A percentile compares a stretch with the other conserved stretches of the same genome.
phyloP scores from a whole-genome alignment of 2,797 vertebrate genomes.

The Sparidentex hasta region DNA sequence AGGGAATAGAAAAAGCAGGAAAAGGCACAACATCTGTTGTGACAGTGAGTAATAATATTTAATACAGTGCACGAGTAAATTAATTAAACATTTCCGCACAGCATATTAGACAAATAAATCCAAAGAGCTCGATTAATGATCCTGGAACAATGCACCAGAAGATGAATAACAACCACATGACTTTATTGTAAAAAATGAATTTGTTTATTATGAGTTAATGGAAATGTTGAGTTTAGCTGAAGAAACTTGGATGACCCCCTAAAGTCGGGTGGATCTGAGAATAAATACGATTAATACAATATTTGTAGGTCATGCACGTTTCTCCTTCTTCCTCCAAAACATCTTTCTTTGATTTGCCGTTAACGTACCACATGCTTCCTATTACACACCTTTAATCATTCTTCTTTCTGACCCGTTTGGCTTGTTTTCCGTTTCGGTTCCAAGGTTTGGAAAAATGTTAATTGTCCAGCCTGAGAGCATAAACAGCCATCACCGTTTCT shows the following conservation, averaged over 20 bases:
- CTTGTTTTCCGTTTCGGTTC: constrained; percentile 34
- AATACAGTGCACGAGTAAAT: background rate
- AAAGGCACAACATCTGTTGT: no score
- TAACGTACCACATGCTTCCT: constrained; percentile 26
- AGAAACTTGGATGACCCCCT: background rate
- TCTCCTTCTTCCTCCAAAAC: background rate
- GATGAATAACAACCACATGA: background rate
- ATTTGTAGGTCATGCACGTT: background rate
- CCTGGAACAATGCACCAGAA: background rate
- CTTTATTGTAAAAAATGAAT: background rate
- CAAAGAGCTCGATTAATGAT: background rate
- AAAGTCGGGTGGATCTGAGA: constrained; percentile 2
- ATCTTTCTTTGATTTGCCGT: constrained; percentile 8
- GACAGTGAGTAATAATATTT: background rate
- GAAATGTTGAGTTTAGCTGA: constrained; percentile 1
- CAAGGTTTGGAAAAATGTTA: constrained; percentile 30
- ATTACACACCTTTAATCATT: constrained; percentile 36
- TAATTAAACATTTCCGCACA: background rate
- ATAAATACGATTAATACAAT: constrained; percentile 18
- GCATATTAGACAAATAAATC: background rate
- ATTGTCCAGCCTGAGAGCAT: constrained; percentile 26
- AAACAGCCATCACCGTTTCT: constrained; percentile 18
- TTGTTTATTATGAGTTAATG: constrained; percentile 3
- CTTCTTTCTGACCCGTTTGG: constrained; percentile 7
- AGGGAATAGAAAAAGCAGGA: background rate